These are phyloP conservation scores for Pandemis cinnamomeana DNA, from an alignment of 2,888 invertebrate species.

Conservation along the genomic window DNA sequence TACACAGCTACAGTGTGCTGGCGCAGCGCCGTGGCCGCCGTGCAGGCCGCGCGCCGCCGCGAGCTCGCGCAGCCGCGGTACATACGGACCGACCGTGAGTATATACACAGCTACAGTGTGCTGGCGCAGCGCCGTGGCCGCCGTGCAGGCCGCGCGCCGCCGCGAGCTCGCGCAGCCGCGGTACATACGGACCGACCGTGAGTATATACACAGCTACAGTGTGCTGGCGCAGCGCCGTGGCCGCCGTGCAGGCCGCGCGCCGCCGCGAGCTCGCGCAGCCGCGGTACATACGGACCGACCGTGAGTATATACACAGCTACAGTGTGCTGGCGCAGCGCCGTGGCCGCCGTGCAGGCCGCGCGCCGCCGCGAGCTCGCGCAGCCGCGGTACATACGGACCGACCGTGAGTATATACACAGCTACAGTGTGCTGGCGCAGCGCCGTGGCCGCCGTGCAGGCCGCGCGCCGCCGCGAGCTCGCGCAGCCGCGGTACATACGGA, in stretches of 20 bases:
- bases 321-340: constrained; percentile 86
- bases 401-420: constrained; percentile 26
- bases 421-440: constrained; percentile 84
- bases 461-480: constrained; percentile 88
- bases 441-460: constrained; percentile 89
- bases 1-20: constrained; percentile 63
- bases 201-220: background rate
- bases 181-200: constrained; percentile 30
- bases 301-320: constrained; percentile 15
- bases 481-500: constrained; percentile 48
- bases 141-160: constrained; percentile 88
- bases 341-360: constrained; percentile 89
- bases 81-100: constrained; percentile 35
- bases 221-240: constrained; percentile 88
- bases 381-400: constrained; percentile 43
- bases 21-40: constrained; percentile 88
- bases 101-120: too few species aligned
- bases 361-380: constrained; percentile 87
- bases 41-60: constrained; percentile 88
- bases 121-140: constrained; percentile 89
- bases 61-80: constrained; percentile 82
- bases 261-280: constrained; percentile 86
- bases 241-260: constrained; percentile 88
- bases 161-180: constrained; percentile 85
- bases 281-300: constrained; percentile 27